Conservation (phyloP, 2,113 vertebrate species). For the Crocuta crocuta region DNA sequence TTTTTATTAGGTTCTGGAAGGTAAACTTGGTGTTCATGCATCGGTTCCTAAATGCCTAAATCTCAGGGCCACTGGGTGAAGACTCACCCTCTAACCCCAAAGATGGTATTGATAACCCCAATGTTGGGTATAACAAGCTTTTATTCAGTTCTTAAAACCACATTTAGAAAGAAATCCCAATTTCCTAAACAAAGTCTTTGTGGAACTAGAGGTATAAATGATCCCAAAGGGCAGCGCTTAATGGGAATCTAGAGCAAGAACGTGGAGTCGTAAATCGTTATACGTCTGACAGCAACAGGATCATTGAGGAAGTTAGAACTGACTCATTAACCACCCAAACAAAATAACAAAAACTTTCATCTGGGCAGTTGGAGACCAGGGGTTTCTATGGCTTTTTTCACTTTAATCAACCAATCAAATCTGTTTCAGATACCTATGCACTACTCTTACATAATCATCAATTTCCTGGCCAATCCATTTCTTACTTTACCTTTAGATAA, state of each 20-base stretch:
- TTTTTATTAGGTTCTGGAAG: background rate
- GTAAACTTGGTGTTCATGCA: background rate
- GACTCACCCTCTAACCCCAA: background rate
- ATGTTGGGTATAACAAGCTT: background rate
- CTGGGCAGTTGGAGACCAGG: no score
- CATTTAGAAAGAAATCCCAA: background rate
- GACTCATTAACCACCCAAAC: background rate
- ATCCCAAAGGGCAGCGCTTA: background rate
- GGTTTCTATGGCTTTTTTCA: background rate
- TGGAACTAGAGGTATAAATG: background rate
- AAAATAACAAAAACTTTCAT: background rate
- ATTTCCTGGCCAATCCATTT: background rate
- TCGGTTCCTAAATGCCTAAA: background rate
- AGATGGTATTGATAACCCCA: background rate
- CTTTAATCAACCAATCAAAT: background rate
- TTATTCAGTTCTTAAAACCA: background rate
- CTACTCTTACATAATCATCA: background rate
- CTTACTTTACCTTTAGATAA: background rate
- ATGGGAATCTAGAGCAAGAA: background rate
- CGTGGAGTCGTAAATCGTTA: background rate
- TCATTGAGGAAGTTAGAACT: background rate
- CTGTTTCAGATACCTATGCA: background rate
- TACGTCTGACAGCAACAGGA: background rate
- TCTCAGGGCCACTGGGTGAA: background rate
- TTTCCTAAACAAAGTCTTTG: background rate